Conservation (phyloP, 2,113 vertebrate genomes). For the Emydura subglobosa region DNA sequence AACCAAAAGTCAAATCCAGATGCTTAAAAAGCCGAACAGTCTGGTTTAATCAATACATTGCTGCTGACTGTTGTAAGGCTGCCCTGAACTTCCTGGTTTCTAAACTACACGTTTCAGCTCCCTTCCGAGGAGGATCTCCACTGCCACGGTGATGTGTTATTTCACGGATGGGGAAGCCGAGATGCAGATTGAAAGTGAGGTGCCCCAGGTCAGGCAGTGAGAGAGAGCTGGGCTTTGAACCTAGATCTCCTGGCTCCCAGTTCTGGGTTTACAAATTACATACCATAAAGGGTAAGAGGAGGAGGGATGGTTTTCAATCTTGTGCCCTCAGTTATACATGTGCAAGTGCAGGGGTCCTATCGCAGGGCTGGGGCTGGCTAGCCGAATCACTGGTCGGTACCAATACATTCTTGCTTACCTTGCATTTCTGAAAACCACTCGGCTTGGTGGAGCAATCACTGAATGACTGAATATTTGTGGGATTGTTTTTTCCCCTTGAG, state of each 20-base stretch:
- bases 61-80: neutral
- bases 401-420: neutral
- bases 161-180: neutral
- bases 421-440: neutral
- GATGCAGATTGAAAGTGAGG: neutral
- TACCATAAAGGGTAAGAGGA: neutral
- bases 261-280: neutral
- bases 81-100: neutral
- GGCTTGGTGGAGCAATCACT: accelerated
- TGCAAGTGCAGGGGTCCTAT: no score
- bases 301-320: neutral
- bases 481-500: neutral
- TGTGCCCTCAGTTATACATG: neutral
- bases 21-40: neutral
- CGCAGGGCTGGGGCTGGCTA: no score
- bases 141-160: neutral
- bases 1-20: neutral
- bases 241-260: neutral
- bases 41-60: neutral
- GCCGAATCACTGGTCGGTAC: neutral
- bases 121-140: no score
- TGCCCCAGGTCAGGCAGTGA: neutral
- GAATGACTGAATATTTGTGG: neutral
- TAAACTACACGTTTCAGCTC: neutral
- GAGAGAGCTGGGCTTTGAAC: neutral